Conservation (phyloP, 2,113 vertebrate species). For the Pangasianodon gigas region DNA sequence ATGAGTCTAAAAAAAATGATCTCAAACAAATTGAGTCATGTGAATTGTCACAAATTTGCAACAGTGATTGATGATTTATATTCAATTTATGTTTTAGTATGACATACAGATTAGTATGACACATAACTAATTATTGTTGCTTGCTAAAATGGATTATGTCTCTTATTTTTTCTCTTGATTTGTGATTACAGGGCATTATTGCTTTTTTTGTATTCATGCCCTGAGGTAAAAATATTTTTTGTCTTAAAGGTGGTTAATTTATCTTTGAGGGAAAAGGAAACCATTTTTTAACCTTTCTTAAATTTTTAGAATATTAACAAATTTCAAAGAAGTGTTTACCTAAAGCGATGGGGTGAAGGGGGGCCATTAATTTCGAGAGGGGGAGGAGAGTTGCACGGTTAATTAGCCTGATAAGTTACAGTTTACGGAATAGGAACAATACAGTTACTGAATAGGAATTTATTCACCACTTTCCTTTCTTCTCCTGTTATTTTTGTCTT, state of each 20-base stretch:
- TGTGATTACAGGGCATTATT: neutral
- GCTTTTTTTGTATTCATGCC: neutral
- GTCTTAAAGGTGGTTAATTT: neutral
- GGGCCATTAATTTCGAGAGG: neutral
- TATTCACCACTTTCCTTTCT: neutral
- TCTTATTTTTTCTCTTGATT: neutral
- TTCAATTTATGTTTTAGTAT: neutral
- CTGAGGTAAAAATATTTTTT: neutral
- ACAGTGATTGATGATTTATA: neutral
- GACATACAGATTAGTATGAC: neutral
- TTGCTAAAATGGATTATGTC: neutral
- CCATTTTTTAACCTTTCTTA: neutral
- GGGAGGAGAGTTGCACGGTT: neutral
- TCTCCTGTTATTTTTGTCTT: neutral
- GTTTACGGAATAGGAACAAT: constrained; percentile 13
- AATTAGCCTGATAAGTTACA: neutral
- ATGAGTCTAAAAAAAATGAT: neutral
- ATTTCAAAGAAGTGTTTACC: neutral
- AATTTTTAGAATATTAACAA: neutral
- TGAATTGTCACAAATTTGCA: neutral
- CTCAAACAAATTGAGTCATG: neutral
- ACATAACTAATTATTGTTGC: neutral
- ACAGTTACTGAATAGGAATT: neutral
- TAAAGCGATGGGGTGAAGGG: neutral
- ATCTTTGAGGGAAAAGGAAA: neutral